These are phyloP conservation scores for Hydrozoanthus gracilis DNA, from an alignment of 92 coral and sea anemone genomes.

Conservation along the genomic window DNA sequence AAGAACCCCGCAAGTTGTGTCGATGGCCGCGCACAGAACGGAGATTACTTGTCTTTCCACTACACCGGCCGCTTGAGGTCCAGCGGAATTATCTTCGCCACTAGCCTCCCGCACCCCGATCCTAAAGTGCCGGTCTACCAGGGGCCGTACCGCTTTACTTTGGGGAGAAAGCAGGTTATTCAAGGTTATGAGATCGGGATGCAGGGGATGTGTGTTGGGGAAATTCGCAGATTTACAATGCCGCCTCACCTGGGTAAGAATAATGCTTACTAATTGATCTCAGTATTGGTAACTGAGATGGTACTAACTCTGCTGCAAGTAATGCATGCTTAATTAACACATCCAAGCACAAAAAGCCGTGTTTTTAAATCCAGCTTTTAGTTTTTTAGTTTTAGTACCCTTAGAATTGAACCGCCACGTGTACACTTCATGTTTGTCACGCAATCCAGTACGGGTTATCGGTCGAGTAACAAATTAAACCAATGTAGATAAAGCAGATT, in stretches of 20 bases:
- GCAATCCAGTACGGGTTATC: background rate
- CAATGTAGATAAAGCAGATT: too few relatives aligned
- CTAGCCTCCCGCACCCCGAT: constrained; percentile 24
- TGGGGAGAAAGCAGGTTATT: constrained; percentile 39
- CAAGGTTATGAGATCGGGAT: constrained; percentile 47
- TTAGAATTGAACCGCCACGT: background rate
- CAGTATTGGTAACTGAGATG: too few relatives aligned
- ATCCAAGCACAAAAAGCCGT: too few relatives aligned
- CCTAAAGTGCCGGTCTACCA: constrained; percentile 35
- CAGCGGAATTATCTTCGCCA: constrained; percentile 26
- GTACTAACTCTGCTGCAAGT: too few relatives aligned
- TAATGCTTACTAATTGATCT: background rate
- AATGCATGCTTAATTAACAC: too few relatives aligned
- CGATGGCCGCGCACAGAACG: constrained; percentile 20
- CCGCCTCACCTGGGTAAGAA: constrained; percentile 48
- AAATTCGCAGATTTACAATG: constrained; percentile 42
- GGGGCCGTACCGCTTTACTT: constrained; percentile 41
- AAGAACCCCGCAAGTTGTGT: constrained; percentile 1
- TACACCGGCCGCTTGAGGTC: constrained; percentile 36
- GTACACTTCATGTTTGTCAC: background rate
- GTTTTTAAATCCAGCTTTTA: too few relatives aligned
- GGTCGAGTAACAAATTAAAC: too few relatives aligned
- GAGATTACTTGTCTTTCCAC: constrained; percentile 21
- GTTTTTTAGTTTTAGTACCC: too few relatives aligned
- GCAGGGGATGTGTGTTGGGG: constrained; percentile 46